These are phyloP conservation scores for Bolinopsis microptera DNA, from an alignment of 37 sponge, comb jelly and placozoan species.

Conservation along the genomic window DNA sequence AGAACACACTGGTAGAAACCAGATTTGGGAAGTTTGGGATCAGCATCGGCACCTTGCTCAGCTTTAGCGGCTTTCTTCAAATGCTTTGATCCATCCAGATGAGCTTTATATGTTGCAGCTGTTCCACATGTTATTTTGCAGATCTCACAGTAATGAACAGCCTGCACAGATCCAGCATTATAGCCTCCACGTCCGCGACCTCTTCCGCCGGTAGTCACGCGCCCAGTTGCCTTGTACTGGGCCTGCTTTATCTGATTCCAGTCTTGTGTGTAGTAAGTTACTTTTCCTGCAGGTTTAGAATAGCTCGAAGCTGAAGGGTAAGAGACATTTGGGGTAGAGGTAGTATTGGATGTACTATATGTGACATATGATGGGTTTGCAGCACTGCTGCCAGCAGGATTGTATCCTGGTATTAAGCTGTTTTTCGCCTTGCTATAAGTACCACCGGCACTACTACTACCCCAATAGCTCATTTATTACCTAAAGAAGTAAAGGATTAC, in stretches of 20 bases:
- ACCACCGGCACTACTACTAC: slow-evolving; percentile 56
- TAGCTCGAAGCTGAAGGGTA: slow-evolving; percentile 59
- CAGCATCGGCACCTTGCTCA: slow-evolving; percentile 23
- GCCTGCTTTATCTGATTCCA: slow-evolving; percentile 38
- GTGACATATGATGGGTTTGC: slow-evolving; percentile 42
- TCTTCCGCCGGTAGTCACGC: slow-evolving; percentile 3
- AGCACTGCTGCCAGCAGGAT: slow-evolving; percentile 49
- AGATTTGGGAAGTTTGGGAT: slow-evolving; percentile 8
- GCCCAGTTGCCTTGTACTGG: slow-evolving; percentile 52
- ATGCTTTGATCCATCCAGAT: slow-evolving; percentile 85
- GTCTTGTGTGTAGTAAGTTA: slow-evolving; percentile 57
- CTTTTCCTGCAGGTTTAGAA: slow-evolving; percentile 28
- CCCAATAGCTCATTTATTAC: slow-evolving; percentile 61
- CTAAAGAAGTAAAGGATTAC: slow-evolving; percentile 39
- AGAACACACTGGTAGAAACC: slow-evolving; percentile 77
- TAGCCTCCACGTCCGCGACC: slow-evolving; percentile 23
- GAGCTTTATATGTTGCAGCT: slow-evolving; percentile 80
- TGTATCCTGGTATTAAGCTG: slow-evolving; percentile 65
- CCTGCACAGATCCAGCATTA: not conserved
- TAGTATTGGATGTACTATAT: slow-evolving; percentile 49
- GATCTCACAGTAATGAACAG: slow-evolving; percentile 77
- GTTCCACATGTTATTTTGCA: slow-evolving; percentile 85
- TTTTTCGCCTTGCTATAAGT: slow-evolving; percentile 58
- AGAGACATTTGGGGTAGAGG: slow-evolving; percentile 58
- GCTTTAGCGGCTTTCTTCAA: slow-evolving; percentile 75